These are phyloP conservation scores for Parnassius apollo DNA, from an alignment of 2,888 invertebrate genomes.

Conservation along the genomic window DNA sequence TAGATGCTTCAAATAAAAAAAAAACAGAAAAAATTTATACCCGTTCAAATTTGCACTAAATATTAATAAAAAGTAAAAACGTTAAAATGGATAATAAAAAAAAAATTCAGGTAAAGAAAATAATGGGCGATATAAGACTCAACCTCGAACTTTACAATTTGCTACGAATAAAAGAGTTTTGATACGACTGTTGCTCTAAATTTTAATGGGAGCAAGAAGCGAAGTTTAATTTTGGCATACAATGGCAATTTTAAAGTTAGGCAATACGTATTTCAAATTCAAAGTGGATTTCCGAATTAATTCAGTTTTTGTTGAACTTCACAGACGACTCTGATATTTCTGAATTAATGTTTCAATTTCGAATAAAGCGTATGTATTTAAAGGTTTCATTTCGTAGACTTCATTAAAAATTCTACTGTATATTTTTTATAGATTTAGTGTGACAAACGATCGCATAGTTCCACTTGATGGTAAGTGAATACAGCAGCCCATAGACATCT, in stretches of 20 bases:
- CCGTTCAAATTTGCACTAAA: too few species aligned
- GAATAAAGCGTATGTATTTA: conserved; percentile 39
- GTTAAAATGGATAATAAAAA: too few species aligned
- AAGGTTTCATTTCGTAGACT: conserved; percentile 10
- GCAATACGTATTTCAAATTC: conserved; percentile 61
- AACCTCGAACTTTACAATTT: not conserved
- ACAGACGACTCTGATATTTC: conserved; percentile 54
- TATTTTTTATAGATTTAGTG: not conserved
- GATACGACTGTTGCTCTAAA: conserved; percentile 43
- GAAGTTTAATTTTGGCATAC: conserved; percentile 64
- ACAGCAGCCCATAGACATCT: too few species aligned
- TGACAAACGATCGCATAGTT: too few species aligned
- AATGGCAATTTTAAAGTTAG: conserved; percentile 67
- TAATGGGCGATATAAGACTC: too few species aligned
- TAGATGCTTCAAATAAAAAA: too few species aligned
- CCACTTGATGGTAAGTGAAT: too few species aligned
- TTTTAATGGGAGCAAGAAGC: conserved; percentile 40
- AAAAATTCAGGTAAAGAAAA: not conserved
- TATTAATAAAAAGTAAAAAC: too few species aligned
- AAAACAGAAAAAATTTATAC: too few species aligned
- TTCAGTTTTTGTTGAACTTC: conserved; percentile 65
- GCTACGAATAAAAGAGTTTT: conserved; percentile 34
- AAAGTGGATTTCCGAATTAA: conserved; percentile 67
- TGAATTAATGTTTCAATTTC: conserved; percentile 46
- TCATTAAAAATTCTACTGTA: not conserved